These are phyloP conservation scores for Cecropterus lyciades DNA, from an alignment of 1,140 invertebrate genomes.

Conservation along the genomic window DNA sequence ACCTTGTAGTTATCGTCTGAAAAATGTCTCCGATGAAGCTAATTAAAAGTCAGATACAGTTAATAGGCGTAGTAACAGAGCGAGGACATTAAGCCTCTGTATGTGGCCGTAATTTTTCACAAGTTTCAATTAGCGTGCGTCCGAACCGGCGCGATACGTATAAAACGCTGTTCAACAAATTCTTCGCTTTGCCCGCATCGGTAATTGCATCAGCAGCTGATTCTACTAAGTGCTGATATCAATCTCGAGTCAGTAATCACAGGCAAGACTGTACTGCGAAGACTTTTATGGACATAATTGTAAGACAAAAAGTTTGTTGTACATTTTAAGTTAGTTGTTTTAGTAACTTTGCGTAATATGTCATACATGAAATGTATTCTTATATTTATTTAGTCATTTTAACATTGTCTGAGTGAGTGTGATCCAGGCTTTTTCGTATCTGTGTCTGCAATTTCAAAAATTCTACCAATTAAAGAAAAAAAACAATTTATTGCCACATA, in stretches of 20 bases:
- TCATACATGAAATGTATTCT: too few species aligned
- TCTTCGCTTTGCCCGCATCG: conserved; percentile 43
- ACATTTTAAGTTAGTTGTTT: background rate
- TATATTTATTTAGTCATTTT: too few species aligned
- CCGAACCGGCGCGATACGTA: conserved; percentile 5
- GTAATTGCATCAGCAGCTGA: conserved; percentile 65
- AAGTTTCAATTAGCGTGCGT: conserved; percentile 52
- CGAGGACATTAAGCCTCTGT: conserved; percentile 48
- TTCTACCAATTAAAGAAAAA: too few species aligned
- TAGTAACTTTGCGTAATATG: background rate
- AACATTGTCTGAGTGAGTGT: too few species aligned
- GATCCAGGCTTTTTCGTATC: too few species aligned
- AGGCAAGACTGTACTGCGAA: conserved; percentile 36
- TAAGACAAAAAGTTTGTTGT: conserved; percentile 1
- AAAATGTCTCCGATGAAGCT: conserved; percentile 23
- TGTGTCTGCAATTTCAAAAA: too few species aligned
- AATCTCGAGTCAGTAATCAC: conserved; percentile 49
- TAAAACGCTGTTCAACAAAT: conserved; percentile 47
- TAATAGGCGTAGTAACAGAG: conserved; percentile 29
- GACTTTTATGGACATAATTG: conserved; percentile 40
- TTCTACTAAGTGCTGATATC: conserved; percentile 58
- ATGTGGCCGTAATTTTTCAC: conserved; percentile 62
- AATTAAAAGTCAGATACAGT: conserved; percentile 23
- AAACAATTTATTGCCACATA: too few species aligned
- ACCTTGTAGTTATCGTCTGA: conserved; percentile 11